These are phyloP conservation scores for Phaetusa simplex DNA, from an alignment of 2,113 vertebrate species.

Conservation along the genomic window DNA sequence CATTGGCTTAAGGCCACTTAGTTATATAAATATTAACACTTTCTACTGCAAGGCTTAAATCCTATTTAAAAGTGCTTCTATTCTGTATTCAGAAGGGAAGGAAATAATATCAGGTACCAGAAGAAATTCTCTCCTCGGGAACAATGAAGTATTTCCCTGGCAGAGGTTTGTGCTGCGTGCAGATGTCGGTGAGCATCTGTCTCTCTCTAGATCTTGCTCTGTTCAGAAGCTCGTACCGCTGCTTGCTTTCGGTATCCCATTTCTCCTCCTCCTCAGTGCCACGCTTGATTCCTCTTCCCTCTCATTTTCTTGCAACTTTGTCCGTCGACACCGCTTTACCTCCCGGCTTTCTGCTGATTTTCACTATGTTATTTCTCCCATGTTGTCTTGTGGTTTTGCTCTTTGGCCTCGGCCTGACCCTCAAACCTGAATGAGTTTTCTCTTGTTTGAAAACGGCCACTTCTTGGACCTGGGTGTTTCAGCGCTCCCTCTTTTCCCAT, in stretches of 20 bases:
- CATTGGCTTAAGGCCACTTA: slow-evolving; percentile 27
- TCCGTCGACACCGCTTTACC: not conserved
- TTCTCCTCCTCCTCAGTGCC: not conserved
- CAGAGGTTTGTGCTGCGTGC: not conserved
- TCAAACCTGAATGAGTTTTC: not conserved
- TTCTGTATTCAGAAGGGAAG: slow-evolving; percentile 8
- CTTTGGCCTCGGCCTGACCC: not conserved
- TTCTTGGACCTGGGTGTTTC: not conserved
- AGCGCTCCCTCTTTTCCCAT: not conserved
- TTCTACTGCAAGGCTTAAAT: slow-evolving; percentile 6
- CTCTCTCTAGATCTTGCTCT: not conserved
- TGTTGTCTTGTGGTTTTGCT: not conserved
- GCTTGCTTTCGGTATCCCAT: not conserved
- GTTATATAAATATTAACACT: slow-evolving; percentile 42
- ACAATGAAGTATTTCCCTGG: not conserved
- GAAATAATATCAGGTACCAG: not conserved
- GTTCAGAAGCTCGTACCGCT: not conserved
- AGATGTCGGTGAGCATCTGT: not conserved
- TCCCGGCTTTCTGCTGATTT: not conserved
- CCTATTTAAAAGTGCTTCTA: slow-evolving; percentile 8
- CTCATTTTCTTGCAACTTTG: not conserved
- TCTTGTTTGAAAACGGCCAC: not conserved
- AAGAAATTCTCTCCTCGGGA: slow-evolving; percentile 39
- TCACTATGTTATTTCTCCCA: not conserved
- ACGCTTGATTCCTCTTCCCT: not conserved